Conservation (phyloP, 35 echinoderm and acorn worm species). For the Ophioderma brevispina region DNA sequence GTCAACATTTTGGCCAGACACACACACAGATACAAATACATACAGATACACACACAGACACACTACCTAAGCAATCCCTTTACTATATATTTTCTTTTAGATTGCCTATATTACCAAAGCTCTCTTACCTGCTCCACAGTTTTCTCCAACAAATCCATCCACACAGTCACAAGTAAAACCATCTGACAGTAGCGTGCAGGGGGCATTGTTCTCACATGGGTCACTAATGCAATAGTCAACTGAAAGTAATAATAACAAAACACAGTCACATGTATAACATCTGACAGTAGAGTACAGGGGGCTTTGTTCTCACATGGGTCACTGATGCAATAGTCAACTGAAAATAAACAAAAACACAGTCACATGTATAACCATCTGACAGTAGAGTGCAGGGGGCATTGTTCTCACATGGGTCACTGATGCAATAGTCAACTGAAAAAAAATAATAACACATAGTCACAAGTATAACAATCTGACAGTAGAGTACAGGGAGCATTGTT, state of each 20-base stretch:
- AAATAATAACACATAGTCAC: background rate
- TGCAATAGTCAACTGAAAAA: background rate
- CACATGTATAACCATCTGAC: background rate
- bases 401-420: background rate
- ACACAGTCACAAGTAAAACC: conserved; percentile 68
- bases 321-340: conserved; percentile 78
- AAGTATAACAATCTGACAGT: conserved; percentile 41
- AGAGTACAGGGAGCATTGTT: conserved; percentile 75
- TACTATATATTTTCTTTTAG: too few species aligned
- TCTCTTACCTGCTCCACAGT: conserved; percentile 69
- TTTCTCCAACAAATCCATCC: conserved; percentile 41
- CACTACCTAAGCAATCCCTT: too few species aligned
- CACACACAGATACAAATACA: too few species aligned
- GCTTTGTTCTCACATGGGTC: conserved; percentile 83
- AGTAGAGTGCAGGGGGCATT: background rate
- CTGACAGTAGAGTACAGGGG: conserved; percentile 55
- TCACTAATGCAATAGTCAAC: conserved; percentile 83
- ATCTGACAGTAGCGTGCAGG: conserved; percentile 57
- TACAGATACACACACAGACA: too few species aligned
- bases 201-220: conserved; percentile 78
- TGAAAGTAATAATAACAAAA: background rate
- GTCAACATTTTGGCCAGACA: too few species aligned
- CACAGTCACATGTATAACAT: background rate
- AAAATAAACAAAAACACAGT: conserved; percentile 20
- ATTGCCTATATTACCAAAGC: too few species aligned